Base-by-base conservation (phyloP, 2,888 invertebrate species). In the Rhyacophila evoluta region DNA sequence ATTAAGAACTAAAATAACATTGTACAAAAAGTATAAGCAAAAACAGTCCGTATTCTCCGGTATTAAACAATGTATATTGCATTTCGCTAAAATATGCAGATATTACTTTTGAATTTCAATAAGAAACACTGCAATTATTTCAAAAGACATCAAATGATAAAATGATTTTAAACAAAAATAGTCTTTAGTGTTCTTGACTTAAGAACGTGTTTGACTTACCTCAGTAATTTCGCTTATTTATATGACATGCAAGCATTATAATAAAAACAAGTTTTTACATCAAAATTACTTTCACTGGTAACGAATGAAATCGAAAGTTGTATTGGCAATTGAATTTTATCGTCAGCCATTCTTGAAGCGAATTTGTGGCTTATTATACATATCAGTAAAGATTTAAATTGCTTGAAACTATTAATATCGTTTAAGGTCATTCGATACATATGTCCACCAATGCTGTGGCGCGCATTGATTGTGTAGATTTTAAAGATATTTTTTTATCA, bases 231-330 rank as follows among this genome's bases (percentile, higher is more conserved):
- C 10, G 55, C 15, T 55, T 19, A 25, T 55, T 55, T 10, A 19
- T 55, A 55, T 19, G 55, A 55, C 15, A 15, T 72, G 25, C 6
- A 1, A 2, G 37, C 72, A 2, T 4, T 8, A n/a, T 25, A 25
- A 36, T 33, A 36, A 25, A 25, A 72, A 72, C 72, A 72, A 37
- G 72, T 72, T 72, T 72, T 72, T 37, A 36, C 72, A 29, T 36
- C 72, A 79, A 75, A 55, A 36, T 81, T 55, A 81, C 80, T 81
- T 78, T 81, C 78, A 80, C 78, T 78, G 36, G 19, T 25, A 71
- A 19, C 73, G 76, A 81, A 81, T 75, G 78, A 81, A 81, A 81
- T 81, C 80, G 80, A 81, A 81, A 81, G 80, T 81, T 78, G 78
- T 80, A 78, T 75, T 39, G 75, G 68, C 71, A 67, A 79, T 41